Base-by-base conservation (phyloP, 2,888 invertebrate genomes). In the Mesochorus sp. region DNA sequence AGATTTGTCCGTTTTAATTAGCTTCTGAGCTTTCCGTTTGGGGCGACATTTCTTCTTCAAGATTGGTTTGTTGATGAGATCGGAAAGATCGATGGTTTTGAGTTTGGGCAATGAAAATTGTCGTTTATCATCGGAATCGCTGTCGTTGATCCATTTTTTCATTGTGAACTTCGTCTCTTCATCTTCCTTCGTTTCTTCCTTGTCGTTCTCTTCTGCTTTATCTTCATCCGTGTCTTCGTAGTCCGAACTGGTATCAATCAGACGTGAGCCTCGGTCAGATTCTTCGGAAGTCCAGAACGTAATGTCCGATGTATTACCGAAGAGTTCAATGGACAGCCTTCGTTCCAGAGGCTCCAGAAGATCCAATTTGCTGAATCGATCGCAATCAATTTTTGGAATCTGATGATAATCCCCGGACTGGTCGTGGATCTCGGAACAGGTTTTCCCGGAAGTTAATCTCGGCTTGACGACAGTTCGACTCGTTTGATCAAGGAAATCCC, bases 1-100 rank as follows among this genome's bases (percentile, higher is more conserved):
- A 4, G n/a, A n/a, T n/a, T 44, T 31, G 2, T 14, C 34, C 42
- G 31, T 8, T 3, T n/a, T 24, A n/a, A 42, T 42, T 2, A 14
- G 0, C 14, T 2, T 47, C 19, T 49, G 14, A 3, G 12, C 39
- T 34, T 28, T 53, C n/a, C 55, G 62, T 17, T 67, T 67, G 2
- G 19, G 34, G 0, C 0, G 1, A 0, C 14, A 26, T 61, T 28
- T 55, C 28, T 1, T 37, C 19, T 53, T 6, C n/a, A 6, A 21
- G 0, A 31, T 19, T 8, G 24, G 26, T 4, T 17, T 39, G 28
- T 31, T 49, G 17, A 70, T 24, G 10, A 79, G 51, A 49, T 80
- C 79, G 2, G 66, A 34, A 3, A 62, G 24, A 6, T 62, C 51
- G 19, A 80, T 75, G 4, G 51, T 10, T 26, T 79, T 79, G 1